Evolutionary conservation across 2,888 invertebrate genomes (phyloP), one percentile per base, ranked within the genome.

Genomic region (Lasioglossum morio): DNA sequence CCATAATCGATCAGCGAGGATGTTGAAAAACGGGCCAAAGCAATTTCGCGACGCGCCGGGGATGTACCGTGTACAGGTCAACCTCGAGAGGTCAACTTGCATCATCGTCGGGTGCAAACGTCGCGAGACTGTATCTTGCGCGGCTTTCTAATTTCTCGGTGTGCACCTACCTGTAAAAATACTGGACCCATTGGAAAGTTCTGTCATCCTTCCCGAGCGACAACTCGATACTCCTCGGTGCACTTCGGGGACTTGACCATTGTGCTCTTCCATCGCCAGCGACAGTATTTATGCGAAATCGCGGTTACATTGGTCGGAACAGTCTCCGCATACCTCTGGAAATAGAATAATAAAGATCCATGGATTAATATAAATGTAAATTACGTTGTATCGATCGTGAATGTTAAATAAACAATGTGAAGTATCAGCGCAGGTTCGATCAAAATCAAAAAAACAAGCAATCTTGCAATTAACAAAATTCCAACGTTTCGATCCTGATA

Each of bases 1-100:
- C 81, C 85, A 88, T 91, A 89, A 91, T 91, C 91, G 91, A 91
- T 91, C 90, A 90, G 86, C 23, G 70, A 75, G 86, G 84, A 89
- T 86, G 90, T 72, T 90, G 90, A 91, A 89, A 90, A 91, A 91
- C 89, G 84, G 86, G 73, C 77, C 81, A 74, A 43, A 89, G 87
- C 89, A 90, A 91, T 91, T 90, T 89, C 87, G 84, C 89, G 76
- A 69, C 87, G 84, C 88, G 76, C 72, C 16, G 69, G 37, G 82
- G 81, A 66, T 19, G 19, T 8, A 23, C n/a, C 10, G 4, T 34
- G 81, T 77, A 85, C 83, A 72, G 72, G 57, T 81, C 87, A 82
- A 84, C 82, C 77, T 81, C 53, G 69, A 53, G 79, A 48, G 82
- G 66, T 74, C 79, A 76, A 40, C 81, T 77, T 80, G 76, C 80